Percentiles rank a stretch among this genome's conserved stretches.
Conservation (phyloP, 2,888 invertebrate species). For the Periphyllus acericola region DNA sequence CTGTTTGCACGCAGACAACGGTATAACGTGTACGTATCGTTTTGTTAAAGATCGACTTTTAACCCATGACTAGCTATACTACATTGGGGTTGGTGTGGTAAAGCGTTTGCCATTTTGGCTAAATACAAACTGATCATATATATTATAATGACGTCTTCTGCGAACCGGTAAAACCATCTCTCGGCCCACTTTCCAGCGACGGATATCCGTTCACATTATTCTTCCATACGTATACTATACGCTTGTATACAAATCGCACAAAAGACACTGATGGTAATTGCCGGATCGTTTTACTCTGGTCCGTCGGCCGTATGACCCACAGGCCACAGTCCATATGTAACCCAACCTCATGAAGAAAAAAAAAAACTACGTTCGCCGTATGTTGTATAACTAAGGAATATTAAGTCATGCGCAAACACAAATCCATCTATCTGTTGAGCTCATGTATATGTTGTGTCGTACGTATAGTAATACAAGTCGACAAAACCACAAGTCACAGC, state of each 20-base stretch:
- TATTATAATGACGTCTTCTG: conserved; percentile 43
- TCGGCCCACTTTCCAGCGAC: conserved; percentile 42
- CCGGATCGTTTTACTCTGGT: conserved; percentile 33
- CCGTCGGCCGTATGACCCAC: conserved; percentile 39
- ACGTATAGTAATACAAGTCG: not conserved
- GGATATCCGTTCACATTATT: conserved; percentile 57
- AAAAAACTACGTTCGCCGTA: conserved; percentile 24
- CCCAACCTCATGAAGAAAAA: conserved; percentile 14
- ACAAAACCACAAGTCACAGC: not conserved
- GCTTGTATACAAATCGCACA: conserved; percentile 27
- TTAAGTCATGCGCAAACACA: conserved; percentile 36
- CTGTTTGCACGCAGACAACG: not conserved
- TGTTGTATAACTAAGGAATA: conserved; percentile 35
- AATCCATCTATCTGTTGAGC: conserved; percentile 3
- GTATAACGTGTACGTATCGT: not conserved
- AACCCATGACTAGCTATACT: not conserved
- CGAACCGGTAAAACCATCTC: conserved; percentile 44
- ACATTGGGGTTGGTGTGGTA: not conserved
- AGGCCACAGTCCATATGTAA: conserved; percentile 13
- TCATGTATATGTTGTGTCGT: not conserved
- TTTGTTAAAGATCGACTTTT: not conserved
- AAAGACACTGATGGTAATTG: conserved; percentile 48
- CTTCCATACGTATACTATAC: not conserved
- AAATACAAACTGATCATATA: conserved; percentile 7
- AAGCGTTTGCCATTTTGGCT: not conserved